phyloP scores from a whole-genome alignment of 35 echinoderm and acorn worm species.

The Lytechinus pictus region DNA sequence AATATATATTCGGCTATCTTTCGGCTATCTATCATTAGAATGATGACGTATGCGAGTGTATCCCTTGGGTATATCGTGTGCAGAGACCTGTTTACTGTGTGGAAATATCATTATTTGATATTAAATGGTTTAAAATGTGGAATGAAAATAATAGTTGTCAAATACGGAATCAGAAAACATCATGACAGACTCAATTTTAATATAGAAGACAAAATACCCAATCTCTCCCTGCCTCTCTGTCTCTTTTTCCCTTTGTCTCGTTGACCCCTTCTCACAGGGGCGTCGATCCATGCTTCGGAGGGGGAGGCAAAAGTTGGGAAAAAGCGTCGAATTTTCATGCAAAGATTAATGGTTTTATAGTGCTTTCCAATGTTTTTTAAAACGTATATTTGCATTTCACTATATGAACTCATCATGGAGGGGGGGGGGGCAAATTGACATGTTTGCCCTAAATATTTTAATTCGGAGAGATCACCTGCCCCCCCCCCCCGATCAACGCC shows the following conservation, averaged over 20 bases:
- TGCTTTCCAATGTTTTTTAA: too few relatives aligned
- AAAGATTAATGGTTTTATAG: too few relatives aligned
- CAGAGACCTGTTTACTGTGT: not conserved
- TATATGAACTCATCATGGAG: too few relatives aligned
- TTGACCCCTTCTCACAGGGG: not conserved
- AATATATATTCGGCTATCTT: not conserved
- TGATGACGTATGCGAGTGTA: not conserved
- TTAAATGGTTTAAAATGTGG: constrained; percentile 12
- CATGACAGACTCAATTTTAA: not conserved
- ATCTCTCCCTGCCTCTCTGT: not conserved
- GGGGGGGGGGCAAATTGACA: too few relatives aligned
- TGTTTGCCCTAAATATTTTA: too few relatives aligned
- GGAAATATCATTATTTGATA: not conserved
- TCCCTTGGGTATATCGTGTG: not conserved
- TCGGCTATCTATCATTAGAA: not conserved
- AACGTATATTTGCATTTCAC: too few relatives aligned
- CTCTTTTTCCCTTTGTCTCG: not conserved
- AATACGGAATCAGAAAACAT: not conserved
- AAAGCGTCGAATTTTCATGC: too few relatives aligned
- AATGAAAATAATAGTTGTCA: not conserved
- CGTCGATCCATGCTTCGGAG: too few relatives aligned
- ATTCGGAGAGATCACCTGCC: too few relatives aligned
- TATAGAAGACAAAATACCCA: too few relatives aligned
- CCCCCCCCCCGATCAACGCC: too few relatives aligned
- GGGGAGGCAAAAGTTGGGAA: too few relatives aligned